A percentile compares a stretch with the other conserved stretches of the same genome.
phyloP scores from a whole-genome alignment of 1,140 invertebrate genomes.

The Orussus abietinus region DNA sequence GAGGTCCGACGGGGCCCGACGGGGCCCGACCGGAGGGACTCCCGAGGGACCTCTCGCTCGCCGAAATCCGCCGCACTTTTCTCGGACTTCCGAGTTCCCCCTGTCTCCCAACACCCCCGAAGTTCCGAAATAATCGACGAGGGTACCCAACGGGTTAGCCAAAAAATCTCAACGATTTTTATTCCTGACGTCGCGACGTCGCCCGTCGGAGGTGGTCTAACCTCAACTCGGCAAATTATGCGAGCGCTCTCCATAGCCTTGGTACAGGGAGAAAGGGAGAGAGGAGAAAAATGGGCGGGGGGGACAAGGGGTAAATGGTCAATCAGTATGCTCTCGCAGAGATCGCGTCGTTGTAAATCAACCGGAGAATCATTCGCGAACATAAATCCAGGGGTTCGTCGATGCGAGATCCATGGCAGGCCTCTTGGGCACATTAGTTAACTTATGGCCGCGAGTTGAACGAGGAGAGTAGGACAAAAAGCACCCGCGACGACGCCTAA shows the following conservation, averaged over 20 bases:
- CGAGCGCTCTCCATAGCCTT: constrained; percentile 14
- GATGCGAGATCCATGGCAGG: constrained; percentile 18
- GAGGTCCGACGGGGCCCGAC: constrained; percentile 22
- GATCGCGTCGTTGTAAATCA: constrained; percentile 37
- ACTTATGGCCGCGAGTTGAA: constrained; percentile 8
- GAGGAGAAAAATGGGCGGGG: too few relatives aligned
- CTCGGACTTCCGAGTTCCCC: constrained; percentile 15
- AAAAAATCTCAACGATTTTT: neutral
- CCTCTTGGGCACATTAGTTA: constrained; percentile 23
- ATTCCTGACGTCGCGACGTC: too few relatives aligned
- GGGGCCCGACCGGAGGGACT: constrained; percentile 16
- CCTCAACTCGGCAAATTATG: constrained; percentile 33
- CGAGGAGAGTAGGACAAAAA: constrained; percentile 17
- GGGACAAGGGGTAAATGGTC: constrained; percentile 32
- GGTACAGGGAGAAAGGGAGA: constrained; percentile 11
- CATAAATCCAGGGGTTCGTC: constrained; percentile 31
- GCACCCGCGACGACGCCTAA: constrained; percentile 20
- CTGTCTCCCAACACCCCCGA: neutral
- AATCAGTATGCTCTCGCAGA: constrained; percentile 29
- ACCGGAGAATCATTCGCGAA: constrained; percentile 33
- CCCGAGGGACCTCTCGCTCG: constrained; percentile 22
- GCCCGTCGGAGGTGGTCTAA: constrained; percentile 23
- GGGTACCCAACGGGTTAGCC: neutral
- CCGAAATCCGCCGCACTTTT: neutral
- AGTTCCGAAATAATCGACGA: neutral